phyloP scores from a whole-genome alignment of 2,797 vertebrate species.

The Ptychadena robeensis region DNA sequence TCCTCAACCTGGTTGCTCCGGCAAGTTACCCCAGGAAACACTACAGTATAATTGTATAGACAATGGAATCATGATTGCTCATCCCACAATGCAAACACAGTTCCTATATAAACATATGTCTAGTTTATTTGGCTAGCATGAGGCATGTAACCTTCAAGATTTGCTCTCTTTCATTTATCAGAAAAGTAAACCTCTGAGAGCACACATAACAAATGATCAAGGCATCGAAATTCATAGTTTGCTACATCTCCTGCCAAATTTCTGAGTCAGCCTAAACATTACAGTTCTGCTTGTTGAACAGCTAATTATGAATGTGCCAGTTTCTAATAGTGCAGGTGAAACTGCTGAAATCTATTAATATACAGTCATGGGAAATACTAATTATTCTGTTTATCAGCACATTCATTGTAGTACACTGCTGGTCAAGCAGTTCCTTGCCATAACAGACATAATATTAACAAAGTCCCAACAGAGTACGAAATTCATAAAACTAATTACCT shows the following conservation, averaged over 20 bases:
- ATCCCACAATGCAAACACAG: neutral
- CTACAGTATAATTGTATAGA: too few relatives aligned
- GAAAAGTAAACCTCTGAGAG: neutral
- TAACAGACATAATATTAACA: constrained; percentile 51
- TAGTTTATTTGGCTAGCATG: neutral
- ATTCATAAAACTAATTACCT: constrained; percentile 28
- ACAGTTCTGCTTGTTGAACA: constrained; percentile 44
- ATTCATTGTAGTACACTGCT: constrained; percentile 53
- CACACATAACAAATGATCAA: constrained; percentile 25
- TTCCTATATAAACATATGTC: neutral
- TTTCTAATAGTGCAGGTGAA: constrained; percentile 53
- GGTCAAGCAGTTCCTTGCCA: constrained; percentile 46
- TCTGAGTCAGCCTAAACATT: constrained; percentile 58
- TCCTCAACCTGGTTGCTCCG: too few relatives aligned
- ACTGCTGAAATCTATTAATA: constrained; percentile 56
- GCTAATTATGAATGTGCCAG: constrained; percentile 48
- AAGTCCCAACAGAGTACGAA: constrained; percentile 15
- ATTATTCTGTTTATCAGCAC: constrained; percentile 61
- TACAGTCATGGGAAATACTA: constrained; percentile 59
- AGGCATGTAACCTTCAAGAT: neutral
- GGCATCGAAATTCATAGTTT: neutral
- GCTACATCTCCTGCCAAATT: constrained; percentile 11
- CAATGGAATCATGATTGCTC: too few relatives aligned
- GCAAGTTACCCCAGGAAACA: too few relatives aligned
- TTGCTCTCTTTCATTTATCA: neutral